A percentile compares a stretch with the other conserved stretches of the same genome.
phyloP scores from a whole-genome alignment of 2,113 vertebrate genomes.

The Sphyrna mokarran region DNA sequence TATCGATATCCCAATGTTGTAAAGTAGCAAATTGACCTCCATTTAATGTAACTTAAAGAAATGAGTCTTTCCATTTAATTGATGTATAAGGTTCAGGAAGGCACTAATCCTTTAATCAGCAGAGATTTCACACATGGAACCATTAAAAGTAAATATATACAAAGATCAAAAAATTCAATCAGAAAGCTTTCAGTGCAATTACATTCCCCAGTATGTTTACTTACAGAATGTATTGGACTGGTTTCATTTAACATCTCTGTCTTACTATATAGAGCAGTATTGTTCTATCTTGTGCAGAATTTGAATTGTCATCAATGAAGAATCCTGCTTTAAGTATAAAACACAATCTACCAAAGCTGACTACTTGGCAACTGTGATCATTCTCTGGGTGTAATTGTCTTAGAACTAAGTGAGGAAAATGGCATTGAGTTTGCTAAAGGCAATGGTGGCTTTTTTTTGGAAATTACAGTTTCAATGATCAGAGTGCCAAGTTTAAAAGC shows the following conservation, averaged over 20 bases:
- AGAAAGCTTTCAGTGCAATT: slow-evolving; percentile 74
- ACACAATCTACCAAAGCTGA: background rate
- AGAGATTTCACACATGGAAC: slow-evolving; percentile 59
- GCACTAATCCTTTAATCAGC: slow-evolving; percentile 74
- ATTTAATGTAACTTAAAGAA: slow-evolving; percentile 47
- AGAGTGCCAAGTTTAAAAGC: no score
- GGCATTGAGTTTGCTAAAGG: no score
- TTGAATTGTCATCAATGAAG: background rate
- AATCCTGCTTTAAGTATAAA: background rate
- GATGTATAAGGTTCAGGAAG: slow-evolving; percentile 62
- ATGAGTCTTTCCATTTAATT: slow-evolving; percentile 57
- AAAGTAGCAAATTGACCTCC: background rate
- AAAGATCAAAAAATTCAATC: slow-evolving; percentile 74
- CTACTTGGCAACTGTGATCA: background rate
- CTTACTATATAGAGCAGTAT: slow-evolving; percentile 66
- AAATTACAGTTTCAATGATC: no score
- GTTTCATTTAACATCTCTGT: slow-evolving; percentile 70
- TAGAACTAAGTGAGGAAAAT: no score
- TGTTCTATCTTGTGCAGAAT: slow-evolving; percentile 51
- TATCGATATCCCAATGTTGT: background rate
- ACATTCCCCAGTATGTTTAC: slow-evolving; percentile 69
- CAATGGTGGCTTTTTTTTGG: no score
- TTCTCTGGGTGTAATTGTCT: background rate
- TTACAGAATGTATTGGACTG: slow-evolving; percentile 64
- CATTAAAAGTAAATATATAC: slow-evolving; percentile 71